Evolutionary conservation across 2,888 invertebrate genomes (phyloP), one percentile per base, ranked within the genome.

Genomic region (Stenoptilia bipunctidactyla): DNA sequence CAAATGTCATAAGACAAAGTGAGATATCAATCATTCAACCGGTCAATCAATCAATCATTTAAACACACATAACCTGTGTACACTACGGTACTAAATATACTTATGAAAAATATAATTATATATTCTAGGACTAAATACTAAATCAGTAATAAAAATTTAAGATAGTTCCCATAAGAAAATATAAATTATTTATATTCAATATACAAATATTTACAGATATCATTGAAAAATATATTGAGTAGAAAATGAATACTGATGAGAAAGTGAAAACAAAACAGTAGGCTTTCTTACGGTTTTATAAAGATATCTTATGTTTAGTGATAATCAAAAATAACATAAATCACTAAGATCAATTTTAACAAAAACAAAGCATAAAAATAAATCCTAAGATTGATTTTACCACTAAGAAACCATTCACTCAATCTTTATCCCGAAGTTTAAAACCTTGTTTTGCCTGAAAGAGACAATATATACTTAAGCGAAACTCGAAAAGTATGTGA

Each of bases 151-250:
- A 30, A 20, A 20, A 20, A 20, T 20, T 4, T 51, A 59, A 63
- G 62, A 67, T 55, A 69, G 66, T 62, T 60, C 60, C 56, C 45
- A 56, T 76, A 76, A 52, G 74, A 76, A 77, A 77, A 76, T 79
- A 80, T 74, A 72, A 56, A 54, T 61, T 59, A 56, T 58, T 70
- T 64, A 66, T 63, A 56, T 65, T 57, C 51, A 50, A 60, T 50
- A 61, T 48, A 47, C 42, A 49, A 50, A 40, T 72, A 76, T 74
- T 62, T 76, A 77, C 72, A 73, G 61, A 54, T 34, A 13, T 13
- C 14, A 34, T 30, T n/a, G 30, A 3, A n/a, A 30, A 30, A 9
- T 9, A 30, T 8, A 53, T 43, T 53, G 57, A 61, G 55, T 61
- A 53, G 30, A 53, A 55, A 46, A 58, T 53, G 56, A 77, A 79